phyloP scores from a whole-genome alignment of 2,113 vertebrate species.

The Mesoclemmys tuberculata region DNA sequence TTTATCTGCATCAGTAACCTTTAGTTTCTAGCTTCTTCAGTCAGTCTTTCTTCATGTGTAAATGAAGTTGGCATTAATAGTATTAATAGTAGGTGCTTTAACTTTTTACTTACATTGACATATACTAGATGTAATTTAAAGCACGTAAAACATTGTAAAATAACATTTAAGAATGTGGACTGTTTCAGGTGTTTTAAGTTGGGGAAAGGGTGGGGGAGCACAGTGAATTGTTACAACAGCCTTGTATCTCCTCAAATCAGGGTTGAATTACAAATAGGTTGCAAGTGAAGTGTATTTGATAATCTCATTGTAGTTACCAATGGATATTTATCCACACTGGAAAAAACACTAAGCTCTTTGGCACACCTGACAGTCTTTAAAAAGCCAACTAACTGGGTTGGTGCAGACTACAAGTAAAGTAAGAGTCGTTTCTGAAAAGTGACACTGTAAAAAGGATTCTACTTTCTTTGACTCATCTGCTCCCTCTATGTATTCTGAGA shows the following conservation, averaged over 20 bases:
- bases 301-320: neutral
- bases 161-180: neutral
- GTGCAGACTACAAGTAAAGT: neutral
- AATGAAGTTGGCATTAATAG: neutral
- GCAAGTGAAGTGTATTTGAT: neutral
- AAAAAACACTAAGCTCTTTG: neutral
- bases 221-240: neutral
- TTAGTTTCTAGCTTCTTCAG: neutral
- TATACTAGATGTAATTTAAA: neutral
- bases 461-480: neutral
- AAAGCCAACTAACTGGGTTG: neutral
- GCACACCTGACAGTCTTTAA: neutral
- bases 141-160: neutral
- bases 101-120: neutral
- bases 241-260: neutral
- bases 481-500: neutral
- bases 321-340: neutral
- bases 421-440: neutral
- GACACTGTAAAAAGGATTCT: neutral
- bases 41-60: neutral
- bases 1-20: neutral
- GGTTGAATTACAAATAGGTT: neutral
- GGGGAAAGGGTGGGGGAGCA: neutral
- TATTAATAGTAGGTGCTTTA: neutral
- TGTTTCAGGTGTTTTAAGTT: neutral